phyloP scores from a whole-genome alignment of 2,113 vertebrate species.

The Bucco capensis region DNA sequence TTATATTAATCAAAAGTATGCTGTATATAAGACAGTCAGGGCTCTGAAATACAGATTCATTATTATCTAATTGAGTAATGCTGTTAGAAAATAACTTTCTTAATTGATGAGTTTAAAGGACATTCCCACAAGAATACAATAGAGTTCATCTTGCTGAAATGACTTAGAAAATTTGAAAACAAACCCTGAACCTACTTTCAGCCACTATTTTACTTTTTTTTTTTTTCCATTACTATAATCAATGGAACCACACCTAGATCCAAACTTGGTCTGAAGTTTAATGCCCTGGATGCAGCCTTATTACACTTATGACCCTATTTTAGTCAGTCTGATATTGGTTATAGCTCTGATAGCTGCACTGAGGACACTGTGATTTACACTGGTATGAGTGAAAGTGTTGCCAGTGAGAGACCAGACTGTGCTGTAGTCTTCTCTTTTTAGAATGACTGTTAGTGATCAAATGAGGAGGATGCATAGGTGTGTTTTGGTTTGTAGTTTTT shows the following conservation, averaged over 20 bases:
- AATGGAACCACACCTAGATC: too few species aligned
- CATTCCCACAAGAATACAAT: neutral
- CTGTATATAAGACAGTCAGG: neutral
- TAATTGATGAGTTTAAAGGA: neutral
- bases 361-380: neutral
- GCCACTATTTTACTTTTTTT: neutral
- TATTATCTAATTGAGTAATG: neutral
- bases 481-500: neutral
- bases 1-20: neutral
- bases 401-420: neutral
- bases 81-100: neutral
- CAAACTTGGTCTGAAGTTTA: neutral
- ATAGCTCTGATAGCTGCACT: neutral
- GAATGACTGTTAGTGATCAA: accelerated
- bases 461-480: accelerated
- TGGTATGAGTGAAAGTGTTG: neutral
- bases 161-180: neutral
- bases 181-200: neutral
- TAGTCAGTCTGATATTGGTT: neutral
- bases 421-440: neutral
- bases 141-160: neutral
- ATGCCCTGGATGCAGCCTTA: too few species aligned
- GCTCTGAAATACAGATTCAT: neutral
- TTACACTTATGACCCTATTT: neutral
- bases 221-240: neutral